These are phyloP conservation scores for Cephus pygmeus DNA, from an alignment of 2,888 invertebrate genomes.

Conservation along the genomic window DNA sequence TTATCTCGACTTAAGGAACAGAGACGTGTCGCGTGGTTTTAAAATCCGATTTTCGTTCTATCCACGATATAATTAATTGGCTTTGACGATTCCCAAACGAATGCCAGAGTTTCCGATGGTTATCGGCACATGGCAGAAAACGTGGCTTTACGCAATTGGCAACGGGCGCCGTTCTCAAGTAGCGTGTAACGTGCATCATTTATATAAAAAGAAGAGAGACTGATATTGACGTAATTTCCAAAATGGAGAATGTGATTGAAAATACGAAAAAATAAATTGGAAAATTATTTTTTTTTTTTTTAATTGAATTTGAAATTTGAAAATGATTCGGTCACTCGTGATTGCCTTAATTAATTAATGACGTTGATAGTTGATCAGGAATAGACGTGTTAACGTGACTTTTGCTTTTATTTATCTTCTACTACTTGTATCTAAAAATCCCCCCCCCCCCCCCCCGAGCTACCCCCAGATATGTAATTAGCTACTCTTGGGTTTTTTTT, in stretches of 20 bases:
- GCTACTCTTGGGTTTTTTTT: background rate
- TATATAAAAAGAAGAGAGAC: too few species aligned
- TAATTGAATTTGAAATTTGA: background rate
- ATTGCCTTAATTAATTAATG: background rate
- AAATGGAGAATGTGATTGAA: background rate
- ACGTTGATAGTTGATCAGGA: background rate
- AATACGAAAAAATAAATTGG: background rate
- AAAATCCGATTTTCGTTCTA: background rate
- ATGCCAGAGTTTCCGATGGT: background rate
- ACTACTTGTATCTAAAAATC: background rate
- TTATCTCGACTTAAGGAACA: background rate
- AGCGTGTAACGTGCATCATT: background rate
- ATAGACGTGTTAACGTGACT: background rate
- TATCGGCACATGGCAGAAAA: background rate
- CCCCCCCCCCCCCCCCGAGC: too few species aligned
- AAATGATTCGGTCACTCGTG: background rate
- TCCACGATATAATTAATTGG: background rate
- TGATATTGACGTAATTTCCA: background rate
- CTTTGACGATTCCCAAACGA: background rate
- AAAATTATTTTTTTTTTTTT: background rate
- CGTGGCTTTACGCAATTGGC: background rate
- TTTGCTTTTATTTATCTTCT: background rate
- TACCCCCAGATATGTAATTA: background rate
- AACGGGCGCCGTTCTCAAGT: background rate
- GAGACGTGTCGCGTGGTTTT: background rate